Conservation (phyloP, 2,113 vertebrate species). For the Seriola aureovittata region DNA sequence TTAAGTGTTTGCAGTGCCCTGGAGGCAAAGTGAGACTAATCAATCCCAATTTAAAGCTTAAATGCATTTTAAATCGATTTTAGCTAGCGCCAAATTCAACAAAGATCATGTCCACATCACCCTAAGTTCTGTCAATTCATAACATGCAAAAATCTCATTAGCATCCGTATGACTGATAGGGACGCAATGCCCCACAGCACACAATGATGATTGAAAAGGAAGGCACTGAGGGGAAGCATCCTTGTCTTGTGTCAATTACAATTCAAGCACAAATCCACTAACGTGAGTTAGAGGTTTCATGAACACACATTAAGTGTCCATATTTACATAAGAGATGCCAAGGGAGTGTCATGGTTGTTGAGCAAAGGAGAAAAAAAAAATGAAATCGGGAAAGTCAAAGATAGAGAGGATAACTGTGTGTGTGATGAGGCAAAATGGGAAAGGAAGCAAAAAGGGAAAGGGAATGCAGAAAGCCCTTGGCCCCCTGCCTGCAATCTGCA, state of each 20-base stretch:
- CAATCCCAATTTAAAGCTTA: conserved; percentile 45
- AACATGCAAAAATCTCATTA: conserved; percentile 38
- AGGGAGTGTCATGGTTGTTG: conserved; percentile 48
- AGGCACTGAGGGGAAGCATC: conserved; percentile 40
- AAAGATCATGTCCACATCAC: conserved; percentile 29
- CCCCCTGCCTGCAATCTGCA: conserved; percentile 85
- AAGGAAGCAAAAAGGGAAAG: conserved; percentile 75
- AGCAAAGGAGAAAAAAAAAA: conserved; percentile 31
- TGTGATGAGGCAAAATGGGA: conserved; percentile 70
- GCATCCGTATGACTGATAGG: conserved; percentile 18
- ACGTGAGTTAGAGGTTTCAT: conserved; percentile 33
- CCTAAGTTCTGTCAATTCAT: conserved; percentile 26
- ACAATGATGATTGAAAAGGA: conserved; percentile 52
- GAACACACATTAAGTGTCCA: conserved; percentile 13
- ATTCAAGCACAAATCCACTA: conserved; percentile 54
- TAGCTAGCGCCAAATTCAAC: conserved; percentile 24
- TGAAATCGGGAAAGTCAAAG: conserved; percentile 56
- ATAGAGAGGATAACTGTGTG: conserved; percentile 59
- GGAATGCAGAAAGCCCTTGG: conserved; percentile 84
- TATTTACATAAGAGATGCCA: conserved; percentile 29
- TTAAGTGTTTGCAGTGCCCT: conserved; percentile 33
- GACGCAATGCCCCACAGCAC: conserved; percentile 32
- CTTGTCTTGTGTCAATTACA: conserved; percentile 54
- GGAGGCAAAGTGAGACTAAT: conserved; percentile 39
- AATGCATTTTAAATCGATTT: conserved; percentile 55